phyloP scores from a whole-genome alignment of 2,113 vertebrate genomes.

The Zosterops japonicus region DNA sequence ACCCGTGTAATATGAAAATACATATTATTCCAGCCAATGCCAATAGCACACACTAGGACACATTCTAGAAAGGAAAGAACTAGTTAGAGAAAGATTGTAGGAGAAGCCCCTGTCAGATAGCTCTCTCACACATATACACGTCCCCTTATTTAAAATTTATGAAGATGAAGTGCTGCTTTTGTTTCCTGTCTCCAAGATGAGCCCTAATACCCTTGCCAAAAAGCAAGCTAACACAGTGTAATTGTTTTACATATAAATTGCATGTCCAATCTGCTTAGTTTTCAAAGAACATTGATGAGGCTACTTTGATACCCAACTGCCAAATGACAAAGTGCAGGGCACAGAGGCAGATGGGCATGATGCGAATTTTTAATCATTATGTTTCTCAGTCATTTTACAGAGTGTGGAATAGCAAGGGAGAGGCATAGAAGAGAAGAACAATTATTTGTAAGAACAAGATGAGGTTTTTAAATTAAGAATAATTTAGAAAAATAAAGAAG shows the following conservation, averaged over 20 bases:
- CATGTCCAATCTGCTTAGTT: conserved; percentile 70
- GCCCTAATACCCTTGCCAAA: conserved; percentile 71
- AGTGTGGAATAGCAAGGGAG: background rate
- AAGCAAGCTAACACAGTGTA: conserved; percentile 72
- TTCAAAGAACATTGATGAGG: conserved; percentile 70
- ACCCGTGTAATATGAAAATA: background rate
- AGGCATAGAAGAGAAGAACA: background rate
- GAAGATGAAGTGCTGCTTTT: conserved; percentile 74
- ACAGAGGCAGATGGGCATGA: conserved; percentile 22
- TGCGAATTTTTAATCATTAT: conserved; percentile 63
- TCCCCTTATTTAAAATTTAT: conserved; percentile 75
- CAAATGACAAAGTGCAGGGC: conserved; percentile 61
- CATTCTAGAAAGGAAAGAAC: conserved; percentile 13
- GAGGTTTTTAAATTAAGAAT: conserved; percentile 43
- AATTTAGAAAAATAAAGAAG: conserved; percentile 5
- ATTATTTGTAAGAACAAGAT: conserved; percentile 39
- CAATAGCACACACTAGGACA: background rate
- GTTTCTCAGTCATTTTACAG: conserved; percentile 12
- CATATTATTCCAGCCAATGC: background rate
- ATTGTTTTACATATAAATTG: conserved; percentile 78
- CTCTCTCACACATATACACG: background rate
- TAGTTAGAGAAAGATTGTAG: conserved; percentile 32
- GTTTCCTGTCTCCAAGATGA: conserved; percentile 71
- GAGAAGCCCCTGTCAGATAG: conserved; percentile 56
- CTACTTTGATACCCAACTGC: conserved; percentile 66